These are phyloP conservation scores for Bombylius major DNA, from an alignment of 2,888 invertebrate species.

Conservation along the genomic window DNA sequence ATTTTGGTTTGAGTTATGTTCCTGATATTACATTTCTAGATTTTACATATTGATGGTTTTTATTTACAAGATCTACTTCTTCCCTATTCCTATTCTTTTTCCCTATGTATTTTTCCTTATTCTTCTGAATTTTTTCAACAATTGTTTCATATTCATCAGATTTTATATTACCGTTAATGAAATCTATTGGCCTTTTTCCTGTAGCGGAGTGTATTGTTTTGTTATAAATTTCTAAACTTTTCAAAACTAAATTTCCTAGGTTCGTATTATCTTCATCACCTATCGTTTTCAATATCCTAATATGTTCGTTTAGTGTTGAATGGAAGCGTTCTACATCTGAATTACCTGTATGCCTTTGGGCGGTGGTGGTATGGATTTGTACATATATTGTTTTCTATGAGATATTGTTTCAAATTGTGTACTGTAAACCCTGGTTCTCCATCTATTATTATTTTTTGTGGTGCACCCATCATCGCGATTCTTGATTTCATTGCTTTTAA, in stretches of 20 bases:
- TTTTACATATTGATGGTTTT: conserved; percentile 8
- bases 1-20: conserved; percentile 5
- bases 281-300: conserved; percentile 14
- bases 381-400: conserved; percentile 9
- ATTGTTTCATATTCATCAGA: background rate
- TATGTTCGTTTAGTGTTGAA: conserved; percentile 16
- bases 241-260: conserved; percentile 1
- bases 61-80: conserved; percentile 5
- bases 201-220: conserved; percentile 13
- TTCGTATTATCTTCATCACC: conserved; percentile 13
- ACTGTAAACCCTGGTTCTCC: conserved; percentile 16
- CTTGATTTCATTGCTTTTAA: conserved; percentile 10
- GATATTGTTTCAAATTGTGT: conserved; percentile 11
- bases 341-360: conserved; percentile 13
- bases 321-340: conserved; percentile 13
- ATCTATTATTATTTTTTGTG: conserved; percentile 12
- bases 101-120: conserved; percentile 6
- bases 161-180: conserved; percentile 1
- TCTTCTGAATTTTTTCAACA: conserved; percentile 5
- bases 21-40: no score
- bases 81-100: background rate
- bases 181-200: conserved; percentile 1
- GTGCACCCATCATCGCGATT: conserved; percentile 10
- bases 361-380: conserved; percentile 14
- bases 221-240: conserved; percentile 15